Base-by-base conservation (phyloP, 1,140 invertebrate species). In the Sweltsa coloradensis region DNA sequence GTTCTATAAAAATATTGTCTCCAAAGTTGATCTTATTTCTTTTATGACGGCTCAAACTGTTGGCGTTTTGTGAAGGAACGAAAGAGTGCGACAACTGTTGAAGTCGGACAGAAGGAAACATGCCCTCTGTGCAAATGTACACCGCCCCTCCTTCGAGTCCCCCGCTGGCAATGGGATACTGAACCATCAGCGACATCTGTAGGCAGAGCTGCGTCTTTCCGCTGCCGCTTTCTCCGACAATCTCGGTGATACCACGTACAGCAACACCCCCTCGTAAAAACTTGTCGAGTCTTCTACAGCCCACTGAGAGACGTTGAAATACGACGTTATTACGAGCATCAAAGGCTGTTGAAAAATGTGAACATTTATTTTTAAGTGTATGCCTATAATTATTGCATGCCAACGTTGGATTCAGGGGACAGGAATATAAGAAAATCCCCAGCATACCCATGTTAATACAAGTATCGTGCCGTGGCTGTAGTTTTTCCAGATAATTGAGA, bases 61-160 rank as follows among this genome's bases (percentile, higher is more conserved):
- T 60, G 59, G 50, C 47, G 53, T 25, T 57, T 57, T 50, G 31
- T 6, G 39, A 42, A 25, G 51, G 53, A 3, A 25, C 31, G 29
- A 55, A 55, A 23, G 37, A 34, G 5, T 54, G 18, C 9, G 58
- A 45, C 21, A 75, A 53, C 54, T 75, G 69, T 9, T 76, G 60
- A 6, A 89, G 62, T 41, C 86, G 64, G 56, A 70, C 75, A 2
- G 75, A 76, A 11, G 85, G 84, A 67, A 89, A 89, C 14, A 57
- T 59, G 64, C 78, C 74, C 66, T 89, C 84, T 2, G 85, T 88
- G 54, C 76, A 82, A 50, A 90, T 79, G 54, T 82, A 89, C 16
- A 82, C 71, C 5, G 75, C 79, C 46, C 78, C 83, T 57, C 65
- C 63, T 42, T 58, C 58, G 26, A 73, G 55, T 27, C 73, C 71